Evolutionary conservation across 2,888 invertebrate genomes (phyloP).

Genomic region (Drosophila algonquin): DNA sequence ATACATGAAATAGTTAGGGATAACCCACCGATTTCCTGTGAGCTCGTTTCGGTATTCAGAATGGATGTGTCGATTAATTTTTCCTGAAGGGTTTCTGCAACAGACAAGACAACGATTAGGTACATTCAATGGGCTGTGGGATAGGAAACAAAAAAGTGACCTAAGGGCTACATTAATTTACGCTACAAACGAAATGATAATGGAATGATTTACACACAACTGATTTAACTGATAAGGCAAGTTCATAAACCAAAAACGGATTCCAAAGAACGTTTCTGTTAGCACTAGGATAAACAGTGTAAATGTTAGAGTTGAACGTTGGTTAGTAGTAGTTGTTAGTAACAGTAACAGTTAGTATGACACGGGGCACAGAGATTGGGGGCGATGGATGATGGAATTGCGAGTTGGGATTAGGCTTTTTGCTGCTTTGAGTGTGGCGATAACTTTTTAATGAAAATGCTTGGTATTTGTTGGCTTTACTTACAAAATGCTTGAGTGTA

Average conservation of each 20-base stretch:
- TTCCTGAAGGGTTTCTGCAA: constrained; percentile 71
- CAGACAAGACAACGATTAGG: constrained; percentile 40
- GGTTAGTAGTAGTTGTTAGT: constrained; percentile 43
- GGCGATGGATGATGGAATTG: constrained; percentile 55
- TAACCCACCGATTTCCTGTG: constrained; percentile 57
- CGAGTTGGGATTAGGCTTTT: constrained; percentile 53
- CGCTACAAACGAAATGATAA: constrained; percentile 60
- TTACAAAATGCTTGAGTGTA: constrained; percentile 72
- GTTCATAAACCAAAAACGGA: constrained; percentile 46
- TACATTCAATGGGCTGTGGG: background rate
- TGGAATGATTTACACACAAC: constrained; percentile 50
- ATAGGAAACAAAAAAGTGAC: constrained; percentile 52
- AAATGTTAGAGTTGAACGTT: constrained; percentile 68
- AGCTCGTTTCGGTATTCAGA: constrained; percentile 43
- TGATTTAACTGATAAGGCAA: constrained; percentile 51
- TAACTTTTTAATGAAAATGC: constrained; percentile 58
- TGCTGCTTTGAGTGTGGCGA: constrained; percentile 48
- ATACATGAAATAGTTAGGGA: constrained; percentile 3
- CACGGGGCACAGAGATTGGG: constrained; percentile 50
- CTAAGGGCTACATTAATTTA: constrained; percentile 60
- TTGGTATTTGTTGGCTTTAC: constrained; percentile 67
- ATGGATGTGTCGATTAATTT: constrained; percentile 54
- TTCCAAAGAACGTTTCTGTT: constrained; percentile 69
- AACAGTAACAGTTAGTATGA: constrained; percentile 55
- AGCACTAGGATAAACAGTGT: constrained; percentile 40